Evolutionary conservation across 2,888 invertebrate species (phyloP), one percentile per base, ranked within the genome.

Genomic region (Nasonovia ribisnigri): DNA sequence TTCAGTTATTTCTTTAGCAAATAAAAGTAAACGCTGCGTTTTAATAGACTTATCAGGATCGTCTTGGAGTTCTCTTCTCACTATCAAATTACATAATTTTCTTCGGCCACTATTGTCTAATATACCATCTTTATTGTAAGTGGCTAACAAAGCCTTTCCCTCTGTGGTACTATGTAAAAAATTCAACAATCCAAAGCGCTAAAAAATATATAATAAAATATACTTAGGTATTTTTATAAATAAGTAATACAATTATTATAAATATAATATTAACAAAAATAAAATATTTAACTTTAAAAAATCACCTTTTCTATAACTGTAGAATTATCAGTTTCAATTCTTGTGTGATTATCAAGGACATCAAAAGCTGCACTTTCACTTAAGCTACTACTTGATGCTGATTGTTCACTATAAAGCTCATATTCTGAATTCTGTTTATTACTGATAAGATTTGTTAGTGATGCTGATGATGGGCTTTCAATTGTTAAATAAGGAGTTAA

Each of bases 131-230:
- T 77, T 77, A 77, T 77, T 77, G 36, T 77, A 77, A 77, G 77
- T 77, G 36, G 29, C 77, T 77, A 77, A 77, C 36, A 77, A 13
- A 77, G 77, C 36, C 77, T 77, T 77, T 77, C 77, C 77, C 36
- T 77, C 77, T 77, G 77, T 77, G 77, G n/a, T 77, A 77, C 36
- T 77, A 13, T 77, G 77, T 77, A 77, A 77, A 77, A 36, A 77
- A 77, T 77, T 13, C 36, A 77, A 29, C 77, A 77, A 77, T n/a
- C 36, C n/a, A 77, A 0, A 36, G 77, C n/a, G 11, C 36, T 77
- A 4, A 77, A 77, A 77, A 77, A 77, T 67, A 67, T n/a, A 29
- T 67, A 67, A n/a, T 67, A 67, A 0, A 67, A 67, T 67, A 67
- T 67, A 67, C 67, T 67, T 67, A 13, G 67, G n/a, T 1, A 67